Conservation (phyloP, 2,113 vertebrate species). For the Entosphenus tridentatus region DNA sequence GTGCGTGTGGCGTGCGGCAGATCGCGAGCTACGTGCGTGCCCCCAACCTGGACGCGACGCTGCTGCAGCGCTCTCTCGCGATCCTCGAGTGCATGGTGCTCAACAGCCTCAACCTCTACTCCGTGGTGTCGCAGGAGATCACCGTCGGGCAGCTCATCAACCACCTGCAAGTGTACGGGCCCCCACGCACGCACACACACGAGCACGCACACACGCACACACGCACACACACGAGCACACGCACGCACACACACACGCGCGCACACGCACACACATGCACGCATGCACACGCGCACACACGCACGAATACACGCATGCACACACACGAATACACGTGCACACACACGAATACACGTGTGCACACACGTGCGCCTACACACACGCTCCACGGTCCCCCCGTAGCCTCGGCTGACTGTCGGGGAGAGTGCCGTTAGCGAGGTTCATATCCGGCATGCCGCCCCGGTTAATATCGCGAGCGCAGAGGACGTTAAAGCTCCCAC, state of each 20-base stretch:
- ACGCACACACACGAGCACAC: neutral
- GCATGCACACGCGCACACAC: neutral
- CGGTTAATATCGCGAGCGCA: no score
- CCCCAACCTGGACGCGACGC: constrained; percentile 83
- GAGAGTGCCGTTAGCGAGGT: no score
- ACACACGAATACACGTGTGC: neutral
- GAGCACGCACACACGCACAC: neutral
- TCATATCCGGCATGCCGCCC: no score
- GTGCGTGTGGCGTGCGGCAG: constrained; percentile 18
- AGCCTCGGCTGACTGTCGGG: no score
- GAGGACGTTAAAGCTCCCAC: no score
- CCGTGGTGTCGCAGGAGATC: constrained; percentile 81
- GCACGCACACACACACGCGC: neutral
- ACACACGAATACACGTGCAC: neutral
- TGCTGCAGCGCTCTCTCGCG: constrained; percentile 80
- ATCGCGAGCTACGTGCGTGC: constrained; percentile 88
- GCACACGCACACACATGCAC: neutral
- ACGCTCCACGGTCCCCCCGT: neutral
- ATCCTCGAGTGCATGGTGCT: constrained; percentile 97
- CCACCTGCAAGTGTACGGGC: constrained; percentile 79
- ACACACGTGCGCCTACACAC: neutral
- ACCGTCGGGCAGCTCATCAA: constrained; percentile 92
- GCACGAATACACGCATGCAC: neutral
- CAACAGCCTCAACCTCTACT: constrained; percentile 89
- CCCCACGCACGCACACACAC: neutral